phyloP scores from a whole-genome alignment of 2,113 vertebrate species.

The Ginglymostoma cirratum region DNA sequence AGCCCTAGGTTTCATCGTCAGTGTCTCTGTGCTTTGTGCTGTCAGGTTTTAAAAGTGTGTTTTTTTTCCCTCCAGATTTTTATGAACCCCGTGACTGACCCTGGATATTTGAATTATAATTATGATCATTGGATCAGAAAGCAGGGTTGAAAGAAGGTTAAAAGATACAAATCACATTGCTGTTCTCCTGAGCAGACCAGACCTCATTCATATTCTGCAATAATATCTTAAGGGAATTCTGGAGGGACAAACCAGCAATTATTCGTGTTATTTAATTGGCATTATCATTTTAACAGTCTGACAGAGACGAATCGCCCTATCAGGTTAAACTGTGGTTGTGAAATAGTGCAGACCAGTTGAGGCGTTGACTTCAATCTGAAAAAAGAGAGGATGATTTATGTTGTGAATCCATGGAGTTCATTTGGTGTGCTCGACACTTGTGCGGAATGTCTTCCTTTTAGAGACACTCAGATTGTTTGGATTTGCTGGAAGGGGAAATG shows the following conservation, averaged over 20 bases:
- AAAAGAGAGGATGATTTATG: constrained; percentile 37
- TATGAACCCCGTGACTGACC: background rate
- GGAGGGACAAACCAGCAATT: constrained; percentile 72
- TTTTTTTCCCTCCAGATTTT: background rate
- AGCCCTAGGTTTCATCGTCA: background rate
- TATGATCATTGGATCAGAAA: constrained; percentile 36
- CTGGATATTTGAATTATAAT: constrained; percentile 33
- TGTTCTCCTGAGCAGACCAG: constrained; percentile 46
- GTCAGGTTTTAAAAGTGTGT: constrained; percentile 27
- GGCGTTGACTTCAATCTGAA: constrained; percentile 33
- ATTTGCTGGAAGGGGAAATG: constrained; percentile 39
- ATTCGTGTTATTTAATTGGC: constrained; percentile 86
- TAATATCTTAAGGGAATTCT: constrained; percentile 64
- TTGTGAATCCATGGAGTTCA: constrained; percentile 32
- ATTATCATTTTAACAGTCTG: constrained; percentile 85
- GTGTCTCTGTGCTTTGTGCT: background rate
- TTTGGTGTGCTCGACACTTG: constrained; percentile 31
- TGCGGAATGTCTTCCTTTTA: constrained; percentile 29
- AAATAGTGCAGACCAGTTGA: constrained; percentile 45
- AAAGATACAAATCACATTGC: constrained; percentile 67
- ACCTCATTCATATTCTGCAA: constrained; percentile 67
- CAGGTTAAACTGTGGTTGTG: constrained; percentile 52
- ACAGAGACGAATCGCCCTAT: constrained; percentile 80
- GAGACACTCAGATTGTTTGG: background rate
- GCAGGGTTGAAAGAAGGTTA: constrained; percentile 68